These are phyloP conservation scores for Laothoe populi DNA, from an alignment of 2,888 invertebrate species.

Conservation along the genomic window DNA sequence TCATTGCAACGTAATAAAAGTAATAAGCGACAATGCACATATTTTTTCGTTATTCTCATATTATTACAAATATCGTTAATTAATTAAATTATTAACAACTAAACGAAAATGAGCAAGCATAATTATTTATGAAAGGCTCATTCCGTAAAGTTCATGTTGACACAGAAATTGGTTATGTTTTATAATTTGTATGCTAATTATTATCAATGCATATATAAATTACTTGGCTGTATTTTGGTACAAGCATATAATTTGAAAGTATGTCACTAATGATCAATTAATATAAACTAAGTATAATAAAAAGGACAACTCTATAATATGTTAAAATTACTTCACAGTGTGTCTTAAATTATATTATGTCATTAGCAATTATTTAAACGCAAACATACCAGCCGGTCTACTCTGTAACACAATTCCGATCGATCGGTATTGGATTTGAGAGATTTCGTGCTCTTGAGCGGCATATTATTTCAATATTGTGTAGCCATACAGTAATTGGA, in stretches of 20 bases:
- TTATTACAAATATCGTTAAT: background rate
- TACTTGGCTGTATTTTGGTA: background rate
- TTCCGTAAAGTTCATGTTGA: background rate
- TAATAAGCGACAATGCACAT: slow-evolving; percentile 2
- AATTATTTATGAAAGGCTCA: slow-evolving; percentile 20
- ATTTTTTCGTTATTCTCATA: background rate
- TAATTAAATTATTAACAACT: slow-evolving; percentile 17
- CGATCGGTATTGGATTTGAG: no score
- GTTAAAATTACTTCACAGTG: no score
- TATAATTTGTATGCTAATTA: background rate
- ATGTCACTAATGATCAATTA: background rate
- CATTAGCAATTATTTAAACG: no score
- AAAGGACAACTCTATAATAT: no score
- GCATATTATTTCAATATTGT: no score
- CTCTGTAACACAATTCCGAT: no score
- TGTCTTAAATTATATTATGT: no score
- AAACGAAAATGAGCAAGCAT: slow-evolving; percentile 1
- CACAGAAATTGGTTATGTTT: slow-evolving; percentile 9
- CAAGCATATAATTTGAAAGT: background rate
- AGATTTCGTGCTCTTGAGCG: no score
- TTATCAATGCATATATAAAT: background rate
- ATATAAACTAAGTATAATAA: no score
- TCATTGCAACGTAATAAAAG: background rate
- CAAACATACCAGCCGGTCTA: no score
- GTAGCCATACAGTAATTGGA: no score